Base-by-base conservation (phyloP, 2,888 invertebrate species). In the Tenthredo scrophulariae region DNA sequence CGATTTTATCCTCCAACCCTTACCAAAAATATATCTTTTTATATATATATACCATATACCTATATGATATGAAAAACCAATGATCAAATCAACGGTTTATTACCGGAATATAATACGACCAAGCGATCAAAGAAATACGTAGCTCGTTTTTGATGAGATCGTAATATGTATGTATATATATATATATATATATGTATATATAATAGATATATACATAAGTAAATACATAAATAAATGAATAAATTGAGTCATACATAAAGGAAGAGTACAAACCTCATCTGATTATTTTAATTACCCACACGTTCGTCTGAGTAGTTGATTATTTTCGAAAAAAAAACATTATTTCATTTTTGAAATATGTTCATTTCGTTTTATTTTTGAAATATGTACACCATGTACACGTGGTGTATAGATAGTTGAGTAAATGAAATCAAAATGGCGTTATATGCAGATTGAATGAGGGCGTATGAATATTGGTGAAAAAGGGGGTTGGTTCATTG, bases 71-170 rank as follows among this genome's bases (percentile, higher is more conserved):
- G 18, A 5, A 70, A 26, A 26, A 74, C 74, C 43, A 26, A 43
- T 74, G 74, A 74, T 74, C 74, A 43, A 74, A 74, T 43, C 43
- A 74, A 74, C 74, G 74, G 74, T 74, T 74, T 74, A 74, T 74
- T 74, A 74, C 43, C 74, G 9, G 26, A 0, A 10, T 67, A 74
- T 22, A 43, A 40, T 74, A 74, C 43, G 74, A 40, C 43, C 43
- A 46, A 46, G 43, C 22, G 5, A 43, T 74, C 43, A 74, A 74
- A 43, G 46, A 74, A 43, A 74, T 74, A 43, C 43, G n/a, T 22
- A 43, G 43, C 74, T 15, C 26, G 15, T 22, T 33, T 29, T 74
- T 74, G 43, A 74, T 74, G 74, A n/a, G 74, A 40, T 74, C 22
- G 29, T 40, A n/a, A 74, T 74, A 40, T 10, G 54, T 54, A 50